A percentile compares a stretch with the other conserved stretches of the same genome.
These are phyloP conservation scores for Microcebus murinus DNA, from an alignment of 2,113 vertebrate genomes.

Conservation along the genomic window DNA sequence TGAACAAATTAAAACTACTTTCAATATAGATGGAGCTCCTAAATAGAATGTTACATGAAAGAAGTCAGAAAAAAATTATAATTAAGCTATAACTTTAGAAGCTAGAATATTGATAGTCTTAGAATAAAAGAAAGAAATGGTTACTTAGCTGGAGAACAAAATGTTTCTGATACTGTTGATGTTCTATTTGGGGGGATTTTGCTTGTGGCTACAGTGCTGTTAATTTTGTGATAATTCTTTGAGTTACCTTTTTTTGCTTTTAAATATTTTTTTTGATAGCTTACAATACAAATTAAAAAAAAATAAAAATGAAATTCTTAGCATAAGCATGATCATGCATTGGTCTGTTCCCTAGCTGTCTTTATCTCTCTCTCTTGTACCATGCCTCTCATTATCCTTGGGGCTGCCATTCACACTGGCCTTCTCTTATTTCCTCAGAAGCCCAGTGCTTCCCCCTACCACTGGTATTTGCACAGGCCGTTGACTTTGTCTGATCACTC, in stretches of 20 bases:
- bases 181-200: neutral
- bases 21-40: neutral
- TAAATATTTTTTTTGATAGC: neutral
- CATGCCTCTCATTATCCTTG: rapidly evolving
- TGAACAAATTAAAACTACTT: neutral
- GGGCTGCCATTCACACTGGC: neutral
- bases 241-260: neutral
- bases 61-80: neutral
- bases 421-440: neutral
- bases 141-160: neutral
- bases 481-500: neutral
- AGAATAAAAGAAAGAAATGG: neutral
- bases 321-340: neutral
- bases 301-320: too few species aligned
- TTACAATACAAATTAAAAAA: neutral
- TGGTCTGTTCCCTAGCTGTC: too few species aligned
- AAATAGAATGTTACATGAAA: neutral
- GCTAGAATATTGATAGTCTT: neutral
- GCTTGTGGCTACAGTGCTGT: neutral
- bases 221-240: neutral
- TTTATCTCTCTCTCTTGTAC: neutral
- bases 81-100: neutral
- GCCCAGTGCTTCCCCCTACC: neutral
- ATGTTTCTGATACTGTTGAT: neutral
- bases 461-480: neutral